phyloP scores from a whole-genome alignment of 1,140 invertebrate genomes.

The Heliconius himera region DNA sequence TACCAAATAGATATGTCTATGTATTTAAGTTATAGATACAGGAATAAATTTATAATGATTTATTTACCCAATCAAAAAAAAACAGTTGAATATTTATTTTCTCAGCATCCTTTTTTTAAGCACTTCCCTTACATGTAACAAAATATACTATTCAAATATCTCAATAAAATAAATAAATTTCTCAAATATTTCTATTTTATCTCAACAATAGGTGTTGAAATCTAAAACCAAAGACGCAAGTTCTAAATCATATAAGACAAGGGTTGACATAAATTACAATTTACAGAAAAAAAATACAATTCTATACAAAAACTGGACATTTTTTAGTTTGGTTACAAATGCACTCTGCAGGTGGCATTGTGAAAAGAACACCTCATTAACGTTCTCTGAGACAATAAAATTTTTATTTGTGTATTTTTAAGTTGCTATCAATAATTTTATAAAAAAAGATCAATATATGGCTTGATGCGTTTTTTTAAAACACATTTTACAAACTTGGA shows the following conservation, averaged over 20 bases:
- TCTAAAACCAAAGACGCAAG: conserved; percentile 29
- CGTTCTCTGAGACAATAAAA: conserved; percentile 42
- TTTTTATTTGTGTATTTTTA: conserved; percentile 29
- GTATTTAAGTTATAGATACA: no score
- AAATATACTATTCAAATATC: background rate
- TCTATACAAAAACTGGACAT: conserved; percentile 40
- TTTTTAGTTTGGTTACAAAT: conserved; percentile 49
- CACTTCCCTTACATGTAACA: background rate
- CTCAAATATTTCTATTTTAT: conserved; percentile 25
- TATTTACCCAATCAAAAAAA: no score
- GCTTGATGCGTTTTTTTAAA: no score
- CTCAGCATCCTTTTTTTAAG: background rate
- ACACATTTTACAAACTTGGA: no score
- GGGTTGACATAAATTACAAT: conserved; percentile 27
- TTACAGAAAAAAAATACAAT: conserved; percentile 41
- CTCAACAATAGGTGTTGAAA: conserved; percentile 36
- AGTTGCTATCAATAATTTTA: background rate
- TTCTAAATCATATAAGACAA: conserved; percentile 39
- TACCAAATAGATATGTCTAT: no score
- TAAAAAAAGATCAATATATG: background rate
- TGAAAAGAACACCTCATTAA: conserved; percentile 40
- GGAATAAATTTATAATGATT: no score
- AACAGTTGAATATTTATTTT: background rate
- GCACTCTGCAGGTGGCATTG: conserved; percentile 53
- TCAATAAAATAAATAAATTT: background rate